Evolutionary conservation across 2,888 invertebrate species (phyloP).

Genomic region (Yponomeuta malinellus): DNA sequence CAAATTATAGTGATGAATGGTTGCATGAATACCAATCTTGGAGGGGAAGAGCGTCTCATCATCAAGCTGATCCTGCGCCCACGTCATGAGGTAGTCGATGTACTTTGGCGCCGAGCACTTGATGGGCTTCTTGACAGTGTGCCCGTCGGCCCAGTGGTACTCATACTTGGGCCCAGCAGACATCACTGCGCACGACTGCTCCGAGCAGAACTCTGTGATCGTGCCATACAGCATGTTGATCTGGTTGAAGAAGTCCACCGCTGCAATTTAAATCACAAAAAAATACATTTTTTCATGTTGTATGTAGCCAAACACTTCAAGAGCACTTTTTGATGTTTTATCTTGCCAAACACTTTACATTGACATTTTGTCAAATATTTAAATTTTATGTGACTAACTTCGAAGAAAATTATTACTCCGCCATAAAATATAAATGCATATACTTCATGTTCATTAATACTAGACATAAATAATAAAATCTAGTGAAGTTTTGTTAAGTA

Average conservation of each 20-base stretch:
- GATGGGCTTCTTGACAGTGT: slow-evolving; percentile 98
- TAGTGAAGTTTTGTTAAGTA: too few species aligned
- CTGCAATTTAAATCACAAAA: slow-evolving; percentile 69
- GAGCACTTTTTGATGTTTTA: background rate
- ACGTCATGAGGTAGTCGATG: slow-evolving; percentile 99
- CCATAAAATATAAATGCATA: too few species aligned
- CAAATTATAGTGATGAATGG: background rate
- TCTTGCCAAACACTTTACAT: too few species aligned
- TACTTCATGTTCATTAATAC: too few species aligned
- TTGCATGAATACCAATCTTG: slow-evolving; percentile 81
- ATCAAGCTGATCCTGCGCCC: slow-evolving; percentile 99
- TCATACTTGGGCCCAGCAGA: slow-evolving; percentile 99
- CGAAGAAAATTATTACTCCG: too few species aligned
- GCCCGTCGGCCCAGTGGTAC: slow-evolving; percentile 99
- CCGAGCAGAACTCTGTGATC: slow-evolving; percentile 99
- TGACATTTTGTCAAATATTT: too few species aligned
- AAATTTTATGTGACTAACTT: too few species aligned
- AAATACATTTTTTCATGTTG: background rate
- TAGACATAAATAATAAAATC: too few species aligned
- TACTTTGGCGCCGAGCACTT: slow-evolving; percentile 99
- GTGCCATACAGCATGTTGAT: slow-evolving; percentile 99
- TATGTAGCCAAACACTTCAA: too few species aligned
- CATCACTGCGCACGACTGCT: slow-evolving; percentile 98
- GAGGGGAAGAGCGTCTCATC: slow-evolving; percentile 99
- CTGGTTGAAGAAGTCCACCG: slow-evolving; percentile 99